phyloP scores from a whole-genome alignment of 2,797 vertebrate species.

The Chiloscyllium punctatum region DNA sequence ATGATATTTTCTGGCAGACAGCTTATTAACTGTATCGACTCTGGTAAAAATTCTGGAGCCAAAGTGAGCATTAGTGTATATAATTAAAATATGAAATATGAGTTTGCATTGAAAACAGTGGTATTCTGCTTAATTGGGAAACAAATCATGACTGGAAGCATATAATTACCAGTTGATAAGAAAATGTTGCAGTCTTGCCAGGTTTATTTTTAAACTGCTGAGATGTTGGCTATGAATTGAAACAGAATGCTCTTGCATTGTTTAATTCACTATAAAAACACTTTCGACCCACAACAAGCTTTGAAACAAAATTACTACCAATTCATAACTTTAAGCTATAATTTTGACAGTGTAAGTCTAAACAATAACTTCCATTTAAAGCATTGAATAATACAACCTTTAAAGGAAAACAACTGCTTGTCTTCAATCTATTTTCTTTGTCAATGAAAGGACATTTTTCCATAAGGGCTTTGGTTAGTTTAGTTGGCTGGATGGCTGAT shows the following conservation, averaged over 20 bases:
- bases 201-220: neutral
- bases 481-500: no score
- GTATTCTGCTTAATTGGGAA: neutral
- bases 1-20: neutral
- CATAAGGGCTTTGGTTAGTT: neutral
- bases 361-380: neutral
- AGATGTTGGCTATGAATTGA: neutral
- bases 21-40: neutral
- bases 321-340: neutral
- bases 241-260: neutral
- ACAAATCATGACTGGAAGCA: neutral
- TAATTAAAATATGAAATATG: conserved; percentile 23
- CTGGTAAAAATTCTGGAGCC: neutral
- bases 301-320: neutral
- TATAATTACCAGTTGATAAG: neutral
- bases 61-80: neutral
- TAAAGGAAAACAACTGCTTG: neutral
- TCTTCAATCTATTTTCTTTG: neutral
- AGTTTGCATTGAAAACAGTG: neutral
- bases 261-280: neutral
- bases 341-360: neutral
- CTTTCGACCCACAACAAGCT: neutral
- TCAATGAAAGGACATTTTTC: neutral
- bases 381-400: neutral
- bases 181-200: neutral